Evolutionary conservation across 2,113 vertebrate genomes (phyloP).

Genomic region (Gobio gobio): DNA sequence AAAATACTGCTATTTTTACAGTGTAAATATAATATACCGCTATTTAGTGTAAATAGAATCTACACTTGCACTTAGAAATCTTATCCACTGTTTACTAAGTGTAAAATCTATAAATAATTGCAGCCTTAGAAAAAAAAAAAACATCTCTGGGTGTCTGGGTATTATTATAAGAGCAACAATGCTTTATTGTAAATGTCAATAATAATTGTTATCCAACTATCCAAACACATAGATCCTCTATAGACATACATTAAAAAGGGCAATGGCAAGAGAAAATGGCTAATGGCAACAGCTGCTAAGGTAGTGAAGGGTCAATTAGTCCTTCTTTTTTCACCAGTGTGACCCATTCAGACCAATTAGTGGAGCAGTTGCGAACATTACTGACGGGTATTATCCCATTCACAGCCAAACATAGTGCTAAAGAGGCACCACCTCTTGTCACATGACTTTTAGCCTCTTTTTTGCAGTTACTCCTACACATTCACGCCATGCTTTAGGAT

Average conservation of each 20-base stretch:
- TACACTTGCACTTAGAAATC: no score
- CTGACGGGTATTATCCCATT: background rate
- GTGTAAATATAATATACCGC: no score
- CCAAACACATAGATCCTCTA: background rate
- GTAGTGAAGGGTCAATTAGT: background rate
- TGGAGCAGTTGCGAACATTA: background rate
- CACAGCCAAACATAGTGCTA: conserved; percentile 2
- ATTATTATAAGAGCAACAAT: background rate
- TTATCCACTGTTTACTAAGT: no score
- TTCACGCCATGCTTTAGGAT: background rate
- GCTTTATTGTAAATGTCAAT: background rate
- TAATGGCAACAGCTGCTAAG: background rate
- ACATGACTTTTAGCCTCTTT: background rate
- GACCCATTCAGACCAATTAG: conserved; percentile 17
- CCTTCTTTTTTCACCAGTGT: background rate
- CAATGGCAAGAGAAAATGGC: background rate
- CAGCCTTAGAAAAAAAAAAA: background rate
- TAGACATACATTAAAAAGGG: background rate
- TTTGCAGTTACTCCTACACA: background rate
- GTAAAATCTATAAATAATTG: no score
- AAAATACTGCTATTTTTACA: no score
- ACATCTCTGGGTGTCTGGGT: background rate
- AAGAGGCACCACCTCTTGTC: background rate
- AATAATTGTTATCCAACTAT: background rate
- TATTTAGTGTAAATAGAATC: no score